A percentile compares a stretch with the other conserved stretches of the same genome.
Conservation (phyloP, 1,140 invertebrate genomes). For the Aphidius ervi region DNA sequence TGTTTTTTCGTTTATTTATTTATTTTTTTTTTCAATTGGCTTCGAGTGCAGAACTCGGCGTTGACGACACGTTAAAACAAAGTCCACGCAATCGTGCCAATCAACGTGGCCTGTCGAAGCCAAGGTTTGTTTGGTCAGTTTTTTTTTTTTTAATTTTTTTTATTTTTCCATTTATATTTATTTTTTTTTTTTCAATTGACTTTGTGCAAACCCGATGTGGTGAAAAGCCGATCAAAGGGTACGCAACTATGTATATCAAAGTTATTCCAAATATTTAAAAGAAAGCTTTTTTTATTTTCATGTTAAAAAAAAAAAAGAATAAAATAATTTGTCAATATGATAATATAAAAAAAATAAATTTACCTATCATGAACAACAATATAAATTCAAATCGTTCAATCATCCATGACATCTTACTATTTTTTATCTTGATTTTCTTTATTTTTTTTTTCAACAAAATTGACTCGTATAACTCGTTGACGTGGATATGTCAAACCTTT, state of each 20-base stretch:
- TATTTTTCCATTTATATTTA: constrained; percentile 3
- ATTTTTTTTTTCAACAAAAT: constrained; percentile 21
- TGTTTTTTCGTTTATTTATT: constrained; percentile 6
- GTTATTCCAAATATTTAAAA: neutral
- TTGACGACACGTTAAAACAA: constrained; percentile 20
- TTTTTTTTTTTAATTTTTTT: constrained; percentile 3
- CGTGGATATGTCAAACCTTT: constrained; percentile 18
- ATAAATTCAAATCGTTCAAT: constrained; percentile 20
- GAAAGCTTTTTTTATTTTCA: neutral
- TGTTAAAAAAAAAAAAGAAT: neutral
- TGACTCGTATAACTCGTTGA: constrained; percentile 27
- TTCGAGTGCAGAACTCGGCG: constrained; percentile 10
- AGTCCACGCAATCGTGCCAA: constrained; percentile 17
- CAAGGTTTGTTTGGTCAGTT: neutral
- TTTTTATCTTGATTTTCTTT: constrained; percentile 11
- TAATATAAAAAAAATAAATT: neutral
- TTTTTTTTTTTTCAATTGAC: too few species aligned
- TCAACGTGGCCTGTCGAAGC: constrained; percentile 10
- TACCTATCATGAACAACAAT: neutral
- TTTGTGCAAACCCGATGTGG: constrained; percentile 7
- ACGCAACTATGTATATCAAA: neutral
- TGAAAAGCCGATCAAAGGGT: constrained; percentile 22
- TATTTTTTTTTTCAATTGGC: constrained; percentile 10
- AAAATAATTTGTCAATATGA: neutral
- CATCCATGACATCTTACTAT: constrained; percentile 20